Evolutionary conservation across 2,888 invertebrate genomes (phyloP), one percentile per base, ranked within the genome.

Genomic region (Ichneumoninae sp.): DNA sequence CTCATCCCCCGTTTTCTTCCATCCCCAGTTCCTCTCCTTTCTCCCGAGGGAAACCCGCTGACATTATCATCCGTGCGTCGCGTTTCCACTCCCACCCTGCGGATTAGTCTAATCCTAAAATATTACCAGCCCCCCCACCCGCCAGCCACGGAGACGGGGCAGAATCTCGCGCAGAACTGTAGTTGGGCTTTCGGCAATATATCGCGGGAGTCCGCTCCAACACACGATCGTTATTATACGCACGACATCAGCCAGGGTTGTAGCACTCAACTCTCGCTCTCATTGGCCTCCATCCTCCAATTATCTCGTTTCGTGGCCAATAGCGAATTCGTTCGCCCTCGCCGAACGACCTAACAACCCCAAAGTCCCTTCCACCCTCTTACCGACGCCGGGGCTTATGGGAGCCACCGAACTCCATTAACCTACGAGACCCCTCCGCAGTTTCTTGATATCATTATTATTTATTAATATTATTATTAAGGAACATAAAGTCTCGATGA

Each of bases 21-120:
- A 10, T 74, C 75, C 40, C 26, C 36, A 10, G 40, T 19, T 75
- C 13, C 8, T 66, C 60, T 33, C 44, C 40, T 50, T 26, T 44
- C 77, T 79, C 86, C 86, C 86, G 75, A 81, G 85, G 81, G 33
- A 63, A 63, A 87, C 75, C 52, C 36, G 60, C 87, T 85, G 88
- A 86, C 88, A 83, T 86, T 86, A 77, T 88, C 86, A 66, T 85
- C 75, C 47, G 74, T 57, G 57, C 63, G 22, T 19, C 33, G 57
- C 79, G 70, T 75, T 75, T 75, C 54, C 76, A 85, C 76, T 69
- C 65, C 70, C 86, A 83, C 83, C 86, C 87, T 87, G 78, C 83
- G 89, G 90, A 91, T 91, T 91, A 89, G 81, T 86, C 86, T 89
- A 88, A 89, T 90, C 89, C 90, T 87, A 89, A 90, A 88, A 88